Percentiles rank a stretch among this genome's conserved stretches.
phyloP scores from a whole-genome alignment of 2,113 vertebrate species.

The Dolichallabes microphthalmus region DNA sequence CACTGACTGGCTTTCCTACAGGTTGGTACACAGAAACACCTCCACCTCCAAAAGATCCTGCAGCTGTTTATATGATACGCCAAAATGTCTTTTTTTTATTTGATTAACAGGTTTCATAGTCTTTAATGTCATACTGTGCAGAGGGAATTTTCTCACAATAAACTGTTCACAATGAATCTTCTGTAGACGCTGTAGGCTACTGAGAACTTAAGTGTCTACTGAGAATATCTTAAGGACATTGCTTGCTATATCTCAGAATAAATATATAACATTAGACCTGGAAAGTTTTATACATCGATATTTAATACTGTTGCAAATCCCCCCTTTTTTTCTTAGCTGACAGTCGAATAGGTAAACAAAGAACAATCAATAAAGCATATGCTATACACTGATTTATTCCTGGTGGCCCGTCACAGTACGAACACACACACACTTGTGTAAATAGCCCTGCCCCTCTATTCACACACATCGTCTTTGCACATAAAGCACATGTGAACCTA shows the following conservation, averaged over 20 bases:
- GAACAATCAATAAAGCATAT: too few species aligned
- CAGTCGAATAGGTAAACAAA: too few species aligned
- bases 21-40: background rate
- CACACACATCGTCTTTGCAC: too few species aligned
- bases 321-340: too few species aligned
- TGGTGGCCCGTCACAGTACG: too few species aligned
- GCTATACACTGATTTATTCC: too few species aligned
- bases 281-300: background rate
- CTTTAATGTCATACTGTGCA: background rate
- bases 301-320: background rate
- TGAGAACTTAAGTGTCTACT: background rate
- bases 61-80: too few species aligned
- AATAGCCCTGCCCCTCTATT: too few species aligned
- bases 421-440: too few species aligned
- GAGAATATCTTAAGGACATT: background rate
- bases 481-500: too few species aligned
- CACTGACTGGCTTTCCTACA: conserved; percentile 13
- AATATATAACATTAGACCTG: background rate
- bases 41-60: too few species aligned
- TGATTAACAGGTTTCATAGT: background rate
- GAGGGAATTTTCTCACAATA: background rate
- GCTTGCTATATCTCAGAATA: background rate
- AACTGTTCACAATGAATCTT: background rate
- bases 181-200: background rate
- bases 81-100: background rate